Evolutionary conservation across 2,113 vertebrate species (phyloP), one percentile per base, ranked within the genome.

Genomic region (Theristicus caerulescens): DNA sequence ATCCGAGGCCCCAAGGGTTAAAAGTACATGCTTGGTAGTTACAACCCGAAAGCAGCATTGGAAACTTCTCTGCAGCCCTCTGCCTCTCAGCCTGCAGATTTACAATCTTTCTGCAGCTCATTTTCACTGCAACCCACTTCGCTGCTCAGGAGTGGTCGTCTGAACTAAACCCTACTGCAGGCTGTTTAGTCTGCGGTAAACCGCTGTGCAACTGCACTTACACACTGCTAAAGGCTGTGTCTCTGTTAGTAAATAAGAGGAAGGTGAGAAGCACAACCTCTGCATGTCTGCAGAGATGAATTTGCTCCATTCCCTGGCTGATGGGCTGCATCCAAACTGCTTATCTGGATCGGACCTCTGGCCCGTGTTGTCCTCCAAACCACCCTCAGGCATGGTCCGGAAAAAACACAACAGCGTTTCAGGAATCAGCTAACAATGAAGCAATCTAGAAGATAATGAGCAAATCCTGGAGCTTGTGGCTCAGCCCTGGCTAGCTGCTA

Each of bases 221-320:
- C 46, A 71, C 13, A 2, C 52, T 17, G 51, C 51, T 40, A 5
- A 32, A 42, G 44, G 44, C 57, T 38, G 25, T 4, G 38, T 27
- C 24, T 79, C n/a, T 8, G 13, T 12, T 42, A 26, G 19, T 25
- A 42, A 54, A 24, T 49, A 21, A 29, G 25, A 46, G 36, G 24
- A 25, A 16, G 13, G 24, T 22, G 74, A 66, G 51, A 58, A 64
- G 44, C 34, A 25, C 29, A 81, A 6, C 25, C 12, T 19, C 21
- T 1, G 1, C 1, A 0, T 2, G 17, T 32, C 73, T 20, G 55
- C 10, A 21, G 29, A 17, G 38, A 8, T 16, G 51, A 58, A 36
- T 47, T 73, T 27, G 9, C 19, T 66, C 11, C 74, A 13, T 80
- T 76, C 62, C 47, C 40, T 16, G n/a, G 22, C 26, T 74, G n/a